Percentiles rank a stretch among this genome's conserved stretches.
Evolutionary conservation across 1,140 invertebrate genomes (phyloP).

Genomic region (Drosophila takahashii): DNA sequence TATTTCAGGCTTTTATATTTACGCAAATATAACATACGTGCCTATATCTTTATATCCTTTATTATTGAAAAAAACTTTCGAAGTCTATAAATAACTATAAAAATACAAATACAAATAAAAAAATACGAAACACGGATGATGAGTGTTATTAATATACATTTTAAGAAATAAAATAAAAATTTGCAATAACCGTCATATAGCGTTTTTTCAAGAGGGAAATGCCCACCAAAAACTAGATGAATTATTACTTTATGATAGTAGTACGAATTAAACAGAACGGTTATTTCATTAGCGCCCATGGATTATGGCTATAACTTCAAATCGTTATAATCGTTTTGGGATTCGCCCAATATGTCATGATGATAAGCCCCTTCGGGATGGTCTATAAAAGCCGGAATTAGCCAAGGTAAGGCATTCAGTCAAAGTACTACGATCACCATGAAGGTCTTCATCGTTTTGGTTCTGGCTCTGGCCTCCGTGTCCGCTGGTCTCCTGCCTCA

Average conservation of each 20-base stretch:
- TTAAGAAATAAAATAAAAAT: too few species aligned
- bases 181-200: too few species aligned
- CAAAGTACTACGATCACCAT: constrained; percentile 43
- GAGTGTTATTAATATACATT: too few species aligned
- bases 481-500: constrained; percentile 62
- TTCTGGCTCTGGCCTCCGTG: constrained; percentile 61
- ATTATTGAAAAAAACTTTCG: too few species aligned
- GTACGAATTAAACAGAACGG: not conserved
- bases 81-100: too few species aligned
- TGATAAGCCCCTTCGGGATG: constrained; percentile 77
- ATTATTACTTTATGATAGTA: not conserved
- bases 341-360: constrained; percentile 84
- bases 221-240: too few species aligned
- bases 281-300: not conserved
- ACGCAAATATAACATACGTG: too few species aligned
- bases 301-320: not conserved
- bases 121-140: too few species aligned
- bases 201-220: too few species aligned
- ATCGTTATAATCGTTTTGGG: constrained; percentile 9
- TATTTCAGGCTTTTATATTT: too few species aligned
- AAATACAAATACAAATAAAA: too few species aligned
- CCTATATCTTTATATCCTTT: too few species aligned
- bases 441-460: constrained; percentile 66
- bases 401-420: constrained; percentile 21
- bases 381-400: constrained; percentile 77